Evolutionary conservation across 35 echinoderm and acorn worm species (phyloP).

Genomic region (Amphiura filiformis): DNA sequence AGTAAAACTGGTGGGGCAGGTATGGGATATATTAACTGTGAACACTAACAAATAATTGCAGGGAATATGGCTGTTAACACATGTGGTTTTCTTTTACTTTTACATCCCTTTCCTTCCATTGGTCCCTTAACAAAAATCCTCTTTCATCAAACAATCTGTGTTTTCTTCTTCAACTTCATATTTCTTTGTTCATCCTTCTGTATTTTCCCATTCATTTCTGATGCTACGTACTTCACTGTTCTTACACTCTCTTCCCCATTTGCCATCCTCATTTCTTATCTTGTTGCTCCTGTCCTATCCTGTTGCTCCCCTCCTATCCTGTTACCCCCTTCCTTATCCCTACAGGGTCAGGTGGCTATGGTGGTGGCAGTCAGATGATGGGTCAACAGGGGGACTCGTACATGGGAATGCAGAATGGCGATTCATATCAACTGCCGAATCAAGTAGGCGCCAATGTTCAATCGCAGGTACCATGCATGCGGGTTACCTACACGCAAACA

Average conservation of each 20-base stretch:
- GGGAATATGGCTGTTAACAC: background rate
- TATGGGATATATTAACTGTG: background rate
- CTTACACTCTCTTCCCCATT: background rate
- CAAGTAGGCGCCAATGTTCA: slow-evolving; percentile 83
- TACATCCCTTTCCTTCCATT: background rate
- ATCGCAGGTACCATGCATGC: slow-evolving; percentile 54
- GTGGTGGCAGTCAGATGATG: slow-evolving; percentile 42
- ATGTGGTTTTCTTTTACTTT: slow-evolving; percentile 16
- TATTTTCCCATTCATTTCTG: too few species aligned
- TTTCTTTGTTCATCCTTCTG: too few species aligned
- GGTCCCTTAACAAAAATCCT: background rate
- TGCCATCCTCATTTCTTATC: background rate
- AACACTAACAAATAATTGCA: background rate
- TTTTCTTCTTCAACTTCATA: background rate
- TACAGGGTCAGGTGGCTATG: slow-evolving; percentile 74
- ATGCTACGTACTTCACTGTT: background rate
- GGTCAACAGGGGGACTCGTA: slow-evolving; percentile 59
- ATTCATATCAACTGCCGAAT: slow-evolving; percentile 83
- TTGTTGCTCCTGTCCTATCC: background rate
- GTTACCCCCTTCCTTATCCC: background rate
- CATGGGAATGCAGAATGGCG: slow-evolving; percentile 95
- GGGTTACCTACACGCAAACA: slow-evolving; percentile 40
- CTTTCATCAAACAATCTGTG: background rate
- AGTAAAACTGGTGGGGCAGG: too few species aligned
- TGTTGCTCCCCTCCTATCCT: background rate